These are phyloP conservation scores for Lithobates pipiens DNA, from an alignment of 2,797 vertebrate genomes.

Conservation along the genomic window DNA sequence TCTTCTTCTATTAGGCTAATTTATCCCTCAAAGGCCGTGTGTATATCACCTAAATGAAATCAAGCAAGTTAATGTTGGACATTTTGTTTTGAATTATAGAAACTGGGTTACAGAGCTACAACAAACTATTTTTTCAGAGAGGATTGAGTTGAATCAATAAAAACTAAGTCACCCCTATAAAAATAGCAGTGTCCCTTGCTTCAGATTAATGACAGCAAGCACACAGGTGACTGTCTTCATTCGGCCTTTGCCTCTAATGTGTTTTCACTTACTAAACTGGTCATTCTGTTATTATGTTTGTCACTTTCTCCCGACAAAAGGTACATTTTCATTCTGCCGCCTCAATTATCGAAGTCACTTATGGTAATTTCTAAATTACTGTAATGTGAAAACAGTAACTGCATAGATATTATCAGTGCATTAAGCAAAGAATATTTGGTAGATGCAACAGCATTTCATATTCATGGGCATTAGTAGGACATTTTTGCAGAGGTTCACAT, in stretches of 20 bases:
- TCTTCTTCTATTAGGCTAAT: neutral
- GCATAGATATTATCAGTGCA: neutral
- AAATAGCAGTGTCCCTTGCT: neutral
- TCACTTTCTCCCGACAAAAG: slow-evolving; percentile 7
- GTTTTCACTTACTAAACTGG: slow-evolving; percentile 6
- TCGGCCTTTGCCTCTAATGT: neutral
- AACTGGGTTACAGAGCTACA: neutral
- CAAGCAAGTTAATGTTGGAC: no score
- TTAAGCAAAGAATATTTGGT: neutral
- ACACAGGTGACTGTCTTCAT: neutral
- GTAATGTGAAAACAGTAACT: slow-evolving; percentile 14
- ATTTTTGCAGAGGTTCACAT: no score
- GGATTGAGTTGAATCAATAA: neutral
- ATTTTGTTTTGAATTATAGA: no score
- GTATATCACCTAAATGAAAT: no score
- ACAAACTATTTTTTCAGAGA: neutral
- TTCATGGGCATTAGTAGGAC: no score
- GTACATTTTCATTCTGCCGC: slow-evolving; percentile 19
- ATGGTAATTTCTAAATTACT: slow-evolving; percentile 15
- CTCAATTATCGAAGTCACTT: slow-evolving; percentile 7
- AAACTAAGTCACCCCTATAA: neutral
- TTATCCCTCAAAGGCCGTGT: neutral
- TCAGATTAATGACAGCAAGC: neutral
- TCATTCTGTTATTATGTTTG: slow-evolving; percentile 26
- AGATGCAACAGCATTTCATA: no score